A percentile compares a stretch with the other conserved stretches of the same genome.
phyloP scores from a whole-genome alignment of 2,113 vertebrate genomes.

The Lampris incognitus region DNA sequence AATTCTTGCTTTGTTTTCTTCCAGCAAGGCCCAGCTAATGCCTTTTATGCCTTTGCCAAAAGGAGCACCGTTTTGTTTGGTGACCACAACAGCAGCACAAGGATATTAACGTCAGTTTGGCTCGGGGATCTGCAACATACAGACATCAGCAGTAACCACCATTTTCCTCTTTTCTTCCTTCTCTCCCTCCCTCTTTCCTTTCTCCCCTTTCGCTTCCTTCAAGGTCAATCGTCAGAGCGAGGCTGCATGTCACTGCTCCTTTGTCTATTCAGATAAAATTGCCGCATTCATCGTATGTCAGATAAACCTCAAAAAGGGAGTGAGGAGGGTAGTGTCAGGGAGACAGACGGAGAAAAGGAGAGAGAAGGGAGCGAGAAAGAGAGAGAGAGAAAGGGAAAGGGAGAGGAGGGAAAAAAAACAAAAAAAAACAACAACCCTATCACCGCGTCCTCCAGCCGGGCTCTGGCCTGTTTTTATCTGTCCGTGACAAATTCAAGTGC shows the following conservation, averaged over 20 bases:
- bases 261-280: constrained; percentile 85
- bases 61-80: neutral
- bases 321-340: constrained; percentile 44
- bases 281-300: constrained; percentile 83
- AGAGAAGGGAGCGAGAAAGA: constrained; percentile 36
- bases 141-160: constrained; percentile 38
- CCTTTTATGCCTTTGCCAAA: too few relatives aligned
- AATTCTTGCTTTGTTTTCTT: too few relatives aligned
- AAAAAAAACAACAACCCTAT: constrained; percentile 60
- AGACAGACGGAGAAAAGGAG: constrained; percentile 28
- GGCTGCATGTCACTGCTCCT: constrained; percentile 77
- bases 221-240: constrained; percentile 81
- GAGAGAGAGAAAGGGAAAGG: constrained; percentile 40
- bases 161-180: constrained; percentile 48
- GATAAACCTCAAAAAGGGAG: constrained; percentile 80
- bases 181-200: constrained; percentile 38
- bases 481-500: constrained; percentile 82
- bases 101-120: constrained; percentile 19
- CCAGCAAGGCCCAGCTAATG: too few relatives aligned
- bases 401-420: constrained; percentile 18
- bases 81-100: neutral
- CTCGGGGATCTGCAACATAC: constrained; percentile 34
- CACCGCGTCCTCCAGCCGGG: constrained; percentile 74
- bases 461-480: constrained; percentile 79
- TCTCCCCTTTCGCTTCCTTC: constrained; percentile 68